Evolutionary conservation across 2,113 vertebrate species (phyloP).

Genomic region (Triplophysa tibetana): DNA sequence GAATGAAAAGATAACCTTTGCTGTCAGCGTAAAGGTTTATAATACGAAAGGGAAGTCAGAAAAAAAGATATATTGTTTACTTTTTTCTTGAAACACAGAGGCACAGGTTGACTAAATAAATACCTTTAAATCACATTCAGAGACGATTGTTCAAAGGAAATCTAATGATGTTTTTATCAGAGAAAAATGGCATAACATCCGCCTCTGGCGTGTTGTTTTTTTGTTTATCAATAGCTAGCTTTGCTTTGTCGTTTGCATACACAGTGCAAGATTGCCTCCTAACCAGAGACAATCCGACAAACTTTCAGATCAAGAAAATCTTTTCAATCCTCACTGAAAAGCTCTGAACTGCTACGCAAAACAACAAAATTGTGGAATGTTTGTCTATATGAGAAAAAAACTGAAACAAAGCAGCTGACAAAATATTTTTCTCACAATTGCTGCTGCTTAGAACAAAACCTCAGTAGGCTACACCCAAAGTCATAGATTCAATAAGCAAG

Average conservation of each 20-base stretch:
- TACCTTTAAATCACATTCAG: conserved; percentile 3
- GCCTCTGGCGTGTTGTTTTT: background rate
- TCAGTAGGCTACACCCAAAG: no score
- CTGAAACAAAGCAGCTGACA: background rate
- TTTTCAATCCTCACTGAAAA: background rate
- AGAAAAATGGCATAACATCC: background rate
- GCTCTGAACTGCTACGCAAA: background rate
- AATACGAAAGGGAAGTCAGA: background rate
- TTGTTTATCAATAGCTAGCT: conserved; percentile 1
- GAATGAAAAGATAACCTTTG: conserved; percentile 40
- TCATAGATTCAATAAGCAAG: no score
- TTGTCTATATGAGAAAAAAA: background rate
- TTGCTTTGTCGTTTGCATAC: background rate
- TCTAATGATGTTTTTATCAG: conserved; percentile 3
- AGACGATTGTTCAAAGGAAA: background rate
- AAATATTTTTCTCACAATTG: background rate
- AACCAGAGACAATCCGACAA: background rate
- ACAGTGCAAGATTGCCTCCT: background rate
- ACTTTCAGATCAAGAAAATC: background rate
- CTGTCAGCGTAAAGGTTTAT: conserved; percentile 24
- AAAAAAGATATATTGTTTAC: background rate
- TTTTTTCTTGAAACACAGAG: background rate
- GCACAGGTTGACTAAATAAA: conserved; percentile 6
- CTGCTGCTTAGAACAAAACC: background rate
- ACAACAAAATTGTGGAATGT: background rate